Percentiles rank a stretch among this genome's conserved stretches.
phyloP scores from a whole-genome alignment of 2,888 invertebrate genomes.

The Hyalella azteca region DNA sequence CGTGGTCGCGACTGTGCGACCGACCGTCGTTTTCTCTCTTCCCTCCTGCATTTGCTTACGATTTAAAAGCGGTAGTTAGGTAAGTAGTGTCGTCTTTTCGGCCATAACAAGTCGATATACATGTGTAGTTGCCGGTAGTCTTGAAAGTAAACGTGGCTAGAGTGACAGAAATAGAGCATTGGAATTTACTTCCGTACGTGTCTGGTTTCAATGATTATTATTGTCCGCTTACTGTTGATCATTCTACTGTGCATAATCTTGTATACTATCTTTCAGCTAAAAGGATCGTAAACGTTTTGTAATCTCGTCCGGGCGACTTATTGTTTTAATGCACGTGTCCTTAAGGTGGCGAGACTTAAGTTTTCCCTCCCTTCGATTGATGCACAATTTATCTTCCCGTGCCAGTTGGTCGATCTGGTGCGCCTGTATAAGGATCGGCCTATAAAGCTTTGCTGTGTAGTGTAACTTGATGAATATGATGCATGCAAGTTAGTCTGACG shows the following conservation, averaged over 20 bases:
- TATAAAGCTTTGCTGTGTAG: too few relatives aligned
- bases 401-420: too few relatives aligned
- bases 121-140: neutral
- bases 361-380: too few relatives aligned
- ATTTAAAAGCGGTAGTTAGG: neutral
- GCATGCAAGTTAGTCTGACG: conserved; percentile 11
- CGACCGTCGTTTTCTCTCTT: neutral
- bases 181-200: neutral
- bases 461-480: neutral
- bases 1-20: neutral
- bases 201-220: neutral
- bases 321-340: neutral
- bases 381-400: too few relatives aligned
- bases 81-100: neutral
- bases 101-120: too few relatives aligned
- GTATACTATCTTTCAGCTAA: too few relatives aligned
- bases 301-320: neutral
- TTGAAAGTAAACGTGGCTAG: neutral
- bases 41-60: neutral
- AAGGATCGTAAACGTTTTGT: too few relatives aligned
- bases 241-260: too few relatives aligned
- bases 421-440: too few relatives aligned
- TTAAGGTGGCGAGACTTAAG: too few relatives aligned
- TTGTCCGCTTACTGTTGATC: neutral
- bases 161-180: neutral